Conservation (phyloP, 2,888 invertebrate genomes). For the Poecilus cupreus region DNA sequence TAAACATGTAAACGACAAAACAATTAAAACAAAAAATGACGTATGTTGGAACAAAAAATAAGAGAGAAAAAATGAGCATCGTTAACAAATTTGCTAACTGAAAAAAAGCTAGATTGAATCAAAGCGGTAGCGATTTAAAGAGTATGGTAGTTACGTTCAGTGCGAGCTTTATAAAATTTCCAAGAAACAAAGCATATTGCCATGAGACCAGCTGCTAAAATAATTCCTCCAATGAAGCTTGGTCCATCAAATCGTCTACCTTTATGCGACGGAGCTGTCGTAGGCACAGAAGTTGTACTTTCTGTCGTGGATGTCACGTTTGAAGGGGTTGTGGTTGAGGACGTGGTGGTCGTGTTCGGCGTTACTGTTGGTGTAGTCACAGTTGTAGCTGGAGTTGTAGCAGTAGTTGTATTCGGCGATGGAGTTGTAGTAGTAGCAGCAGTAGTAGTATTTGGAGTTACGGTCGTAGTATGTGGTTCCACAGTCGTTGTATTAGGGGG, state of each 20-base stretch:
- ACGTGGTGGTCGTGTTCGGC: constrained; percentile 44
- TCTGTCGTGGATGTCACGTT: constrained; percentile 62
- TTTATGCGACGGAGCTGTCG: constrained; percentile 62
- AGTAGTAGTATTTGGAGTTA: constrained; percentile 61
- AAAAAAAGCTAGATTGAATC: not conserved
- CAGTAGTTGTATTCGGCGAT: constrained; percentile 62
- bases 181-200: constrained; percentile 88
- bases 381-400: constrained; percentile 59
- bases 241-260: constrained; percentile 82
- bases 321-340: constrained; percentile 60
- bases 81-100: too few species aligned
- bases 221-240: constrained; percentile 90
- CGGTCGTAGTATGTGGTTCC: constrained; percentile 61
- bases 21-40: too few species aligned
- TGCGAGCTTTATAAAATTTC: constrained; percentile 91
- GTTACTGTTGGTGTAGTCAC: constrained; percentile 57
- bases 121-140: constrained; percentile 76
- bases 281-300: constrained; percentile 61
- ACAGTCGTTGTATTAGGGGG: constrained; percentile 61
- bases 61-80: not conserved
- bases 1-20: too few species aligned
- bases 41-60: too few species aligned
- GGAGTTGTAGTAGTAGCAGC: constrained; percentile 60
- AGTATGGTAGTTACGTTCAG: constrained; percentile 91
- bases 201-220: constrained; percentile 85